Conservation (phyloP, 2,797 vertebrate species). For the Hippocampus kuda region DNA sequence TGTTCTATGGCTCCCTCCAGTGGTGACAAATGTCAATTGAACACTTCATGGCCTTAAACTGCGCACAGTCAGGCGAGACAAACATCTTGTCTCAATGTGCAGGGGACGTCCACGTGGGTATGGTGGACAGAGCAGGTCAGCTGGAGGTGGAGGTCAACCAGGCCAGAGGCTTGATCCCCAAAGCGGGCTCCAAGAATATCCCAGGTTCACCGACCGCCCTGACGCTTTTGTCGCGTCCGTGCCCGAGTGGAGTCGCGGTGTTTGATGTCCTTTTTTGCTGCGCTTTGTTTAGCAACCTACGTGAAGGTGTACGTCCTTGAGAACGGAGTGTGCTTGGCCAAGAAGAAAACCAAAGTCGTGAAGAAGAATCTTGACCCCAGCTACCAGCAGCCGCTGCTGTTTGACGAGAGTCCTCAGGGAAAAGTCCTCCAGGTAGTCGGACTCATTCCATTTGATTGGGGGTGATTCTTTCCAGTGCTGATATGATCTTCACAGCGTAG, state of each 20-base stretch:
- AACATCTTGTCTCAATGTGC: slow-evolving; percentile 6
- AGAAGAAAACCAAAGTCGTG: slow-evolving; percentile 94
- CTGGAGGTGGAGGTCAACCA: slow-evolving; percentile 94
- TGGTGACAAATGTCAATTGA: slow-evolving; percentile 33
- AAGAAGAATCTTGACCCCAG: slow-evolving; percentile 89
- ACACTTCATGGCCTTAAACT: neutral
- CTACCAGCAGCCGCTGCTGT: slow-evolving; percentile 91
- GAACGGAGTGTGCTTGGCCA: slow-evolving; percentile 86
- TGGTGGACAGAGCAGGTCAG: slow-evolving; percentile 87
- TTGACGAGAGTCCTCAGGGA: slow-evolving; percentile 91
- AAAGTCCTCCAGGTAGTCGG: slow-evolving; percentile 84
- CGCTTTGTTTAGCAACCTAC: slow-evolving; percentile 75
- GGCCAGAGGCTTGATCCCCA: slow-evolving; percentile 83
- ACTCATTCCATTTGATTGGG: neutral
- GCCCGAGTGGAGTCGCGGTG: neutral
- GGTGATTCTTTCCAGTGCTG: neutral
- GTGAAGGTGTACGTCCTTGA: slow-evolving; percentile 94
- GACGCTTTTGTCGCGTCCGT: neutral
- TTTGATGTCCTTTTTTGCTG: neutral
- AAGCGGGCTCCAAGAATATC: slow-evolving; percentile 86
- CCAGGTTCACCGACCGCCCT: slow-evolving; percentile 67
- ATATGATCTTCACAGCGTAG: neutral
- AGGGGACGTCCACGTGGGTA: slow-evolving; percentile 86
- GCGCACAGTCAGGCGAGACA: too few relatives aligned
- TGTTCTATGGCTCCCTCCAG: slow-evolving; percentile 53